Evolutionary conservation across 2,888 invertebrate genomes (phyloP), one percentile per base, ranked within the genome.

Genomic region (Serrognathus titanus): DNA sequence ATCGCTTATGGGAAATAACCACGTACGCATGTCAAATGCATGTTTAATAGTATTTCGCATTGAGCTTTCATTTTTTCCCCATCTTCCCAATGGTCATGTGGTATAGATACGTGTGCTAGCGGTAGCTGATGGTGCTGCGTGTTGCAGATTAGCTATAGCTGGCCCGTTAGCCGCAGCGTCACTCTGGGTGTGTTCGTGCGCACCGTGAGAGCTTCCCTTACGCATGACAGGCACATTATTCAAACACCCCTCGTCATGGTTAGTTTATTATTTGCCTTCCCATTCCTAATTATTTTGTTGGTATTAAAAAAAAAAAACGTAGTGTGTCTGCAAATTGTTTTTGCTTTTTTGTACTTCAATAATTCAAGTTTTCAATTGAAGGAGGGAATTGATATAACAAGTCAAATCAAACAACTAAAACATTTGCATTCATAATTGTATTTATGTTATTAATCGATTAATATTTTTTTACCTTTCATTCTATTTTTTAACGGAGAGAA

Each of bases 101-200:
- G 43, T 46, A 53, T 36, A 53, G 37, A 31, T 35, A 43, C 40
- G 35, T 43, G 20, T 43, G 43, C 43, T 51, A 57, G 48, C 51
- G 49, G 57, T 57, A 58, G 53, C 67, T 69, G 63, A 68, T 62
- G 61, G 60, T 66, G 66, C 66, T 62, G 63, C 66, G 66, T 70
- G 69, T 78, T 78, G 64, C 78, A 81, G 81, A 80, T 81, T 71
- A 78, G 75, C 76, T 81, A 81, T 79, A 80, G 81, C 77, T 81
- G 81, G 80, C 81, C 81, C 71, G 70, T 68, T 68, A 66, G 71
- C 66, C 79, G 80, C 72, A 73, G 70, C 68, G 69, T 68, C 70
- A 71, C 66, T 64, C 69, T 75, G 68, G 74, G 73, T 70, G 71
- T 73, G 67, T 69, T 75, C 70, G 75, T 75, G 63, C 75, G 75